Conservation (phyloP, 2,888 invertebrate genomes). For the Lepidocyrtinus sp. region DNA sequence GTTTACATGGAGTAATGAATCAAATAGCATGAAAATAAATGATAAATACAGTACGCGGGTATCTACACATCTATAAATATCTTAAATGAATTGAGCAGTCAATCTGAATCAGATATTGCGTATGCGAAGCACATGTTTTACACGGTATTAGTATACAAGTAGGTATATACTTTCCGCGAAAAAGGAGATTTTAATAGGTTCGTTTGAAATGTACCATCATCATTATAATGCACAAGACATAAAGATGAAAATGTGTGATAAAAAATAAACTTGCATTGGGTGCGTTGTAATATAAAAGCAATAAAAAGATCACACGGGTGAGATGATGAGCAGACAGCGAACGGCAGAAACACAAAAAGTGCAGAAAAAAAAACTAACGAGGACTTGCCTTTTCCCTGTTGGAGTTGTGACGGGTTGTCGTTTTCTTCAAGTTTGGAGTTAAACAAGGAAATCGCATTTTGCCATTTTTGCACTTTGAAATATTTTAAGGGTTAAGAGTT, state of each 20-base stretch:
- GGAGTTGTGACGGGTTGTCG: slow-evolving; percentile 11
- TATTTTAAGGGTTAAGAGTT: no score
- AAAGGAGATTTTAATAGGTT: no score
- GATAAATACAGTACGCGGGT: no score
- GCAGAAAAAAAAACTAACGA: slow-evolving; percentile 20
- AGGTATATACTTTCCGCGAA: slow-evolving; percentile 19
- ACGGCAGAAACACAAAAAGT: no score
- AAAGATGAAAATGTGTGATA: slow-evolving; percentile 43
- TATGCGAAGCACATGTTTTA: slow-evolving; percentile 11
- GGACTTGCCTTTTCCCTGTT: slow-evolving; percentile 40
- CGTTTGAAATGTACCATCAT: slow-evolving; percentile 27
- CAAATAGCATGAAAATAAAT: no score
- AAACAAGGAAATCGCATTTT: slow-evolving; percentile 12
- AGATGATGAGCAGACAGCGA: slow-evolving; percentile 19
- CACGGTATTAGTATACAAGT: neutral
- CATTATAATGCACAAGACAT: slow-evolving; percentile 4
- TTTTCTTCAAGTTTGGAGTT: no score
- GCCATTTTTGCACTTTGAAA: no score
- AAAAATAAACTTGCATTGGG: no score
- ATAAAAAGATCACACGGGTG: slow-evolving; percentile 30
- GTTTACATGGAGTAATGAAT: no score
- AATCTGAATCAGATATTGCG: neutral
- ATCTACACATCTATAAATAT: no score
- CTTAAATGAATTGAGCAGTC: no score
- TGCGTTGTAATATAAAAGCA: no score